phyloP scores from a whole-genome alignment of 2,888 invertebrate genomes.

The Anagyrus pseudococci region DNA sequence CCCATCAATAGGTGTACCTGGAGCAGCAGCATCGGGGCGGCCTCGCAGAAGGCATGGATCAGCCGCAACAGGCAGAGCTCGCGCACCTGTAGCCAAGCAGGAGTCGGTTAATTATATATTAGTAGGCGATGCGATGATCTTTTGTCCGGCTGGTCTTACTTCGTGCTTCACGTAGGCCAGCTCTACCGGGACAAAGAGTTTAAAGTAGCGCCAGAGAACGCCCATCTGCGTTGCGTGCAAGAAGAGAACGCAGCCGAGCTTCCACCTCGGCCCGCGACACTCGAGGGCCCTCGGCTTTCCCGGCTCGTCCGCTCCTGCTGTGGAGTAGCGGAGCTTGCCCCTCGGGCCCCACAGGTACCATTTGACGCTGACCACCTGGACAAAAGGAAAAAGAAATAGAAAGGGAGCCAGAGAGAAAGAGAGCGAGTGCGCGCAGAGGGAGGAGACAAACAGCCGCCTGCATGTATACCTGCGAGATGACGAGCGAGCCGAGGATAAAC shows the following conservation, averaged over 20 bases:
- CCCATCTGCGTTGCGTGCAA: constrained; percentile 75
- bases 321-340: constrained; percentile 48
- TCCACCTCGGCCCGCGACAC: no score
- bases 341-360: constrained; percentile 71
- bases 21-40: constrained; percentile 85
- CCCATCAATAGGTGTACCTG: constrained; percentile 72
- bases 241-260: constrained; percentile 64
- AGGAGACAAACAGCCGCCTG: neutral
- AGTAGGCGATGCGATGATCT: no score
- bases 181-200: constrained; percentile 84
- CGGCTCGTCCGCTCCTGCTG: constrained; percentile 33
- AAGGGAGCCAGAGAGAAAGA: neutral
- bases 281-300: neutral
- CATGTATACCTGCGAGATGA: constrained; percentile 76
- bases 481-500: constrained; percentile 75
- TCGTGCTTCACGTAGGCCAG: constrained; percentile 83
- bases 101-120: neutral
- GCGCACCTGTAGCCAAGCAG: constrained; percentile 63
- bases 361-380: constrained; percentile 74
- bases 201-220: constrained; percentile 82
- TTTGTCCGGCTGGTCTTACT: no score
- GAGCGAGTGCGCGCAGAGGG: neutral
- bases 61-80: constrained; percentile 78
- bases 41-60: constrained; percentile 87
- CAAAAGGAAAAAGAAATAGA: no score